These are phyloP conservation scores for Odontomyia ornata DNA, from an alignment of 2,888 invertebrate genomes.

Conservation along the genomic window DNA sequence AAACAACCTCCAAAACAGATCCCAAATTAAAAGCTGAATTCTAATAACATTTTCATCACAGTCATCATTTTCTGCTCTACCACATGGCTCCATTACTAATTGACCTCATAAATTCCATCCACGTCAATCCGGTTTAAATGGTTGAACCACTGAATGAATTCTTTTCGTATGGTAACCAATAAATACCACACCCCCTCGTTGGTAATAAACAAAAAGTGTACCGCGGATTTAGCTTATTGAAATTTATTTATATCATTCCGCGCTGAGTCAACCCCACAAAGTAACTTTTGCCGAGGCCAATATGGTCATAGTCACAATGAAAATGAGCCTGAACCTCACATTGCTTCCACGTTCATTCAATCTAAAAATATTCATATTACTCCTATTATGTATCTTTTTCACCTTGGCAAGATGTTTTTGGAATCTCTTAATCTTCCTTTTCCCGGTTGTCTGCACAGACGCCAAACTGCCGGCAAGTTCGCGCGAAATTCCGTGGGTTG, in stretches of 20 bases:
- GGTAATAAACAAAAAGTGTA: not conserved
- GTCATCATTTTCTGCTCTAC: no score
- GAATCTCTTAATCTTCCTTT: not conserved
- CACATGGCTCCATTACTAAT: no score
- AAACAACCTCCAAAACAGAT: no score
- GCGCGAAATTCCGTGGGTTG: no score
- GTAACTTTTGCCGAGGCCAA: not conserved
- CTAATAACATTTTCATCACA: no score
- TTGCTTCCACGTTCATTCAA: not conserved
- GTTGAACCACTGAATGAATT: slow-evolving; percentile 3
- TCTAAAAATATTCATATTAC: not conserved
- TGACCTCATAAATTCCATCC: no score
- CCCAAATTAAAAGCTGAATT: no score
- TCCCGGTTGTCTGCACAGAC: no score
- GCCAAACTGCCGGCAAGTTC: no score
- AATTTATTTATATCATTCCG: not conserved
- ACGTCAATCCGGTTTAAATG: not conserved
- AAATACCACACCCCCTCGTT: not conserved
- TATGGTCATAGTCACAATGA: not conserved
- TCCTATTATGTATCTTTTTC: not conserved
- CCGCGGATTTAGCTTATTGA: not conserved
- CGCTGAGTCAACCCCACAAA: not conserved
- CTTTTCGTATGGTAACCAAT: not conserved
- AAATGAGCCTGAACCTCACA: not conserved
- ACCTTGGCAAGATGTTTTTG: not conserved